Base-by-base conservation (phyloP, 2,113 vertebrate genomes). In the Promerops cafer region DNA sequence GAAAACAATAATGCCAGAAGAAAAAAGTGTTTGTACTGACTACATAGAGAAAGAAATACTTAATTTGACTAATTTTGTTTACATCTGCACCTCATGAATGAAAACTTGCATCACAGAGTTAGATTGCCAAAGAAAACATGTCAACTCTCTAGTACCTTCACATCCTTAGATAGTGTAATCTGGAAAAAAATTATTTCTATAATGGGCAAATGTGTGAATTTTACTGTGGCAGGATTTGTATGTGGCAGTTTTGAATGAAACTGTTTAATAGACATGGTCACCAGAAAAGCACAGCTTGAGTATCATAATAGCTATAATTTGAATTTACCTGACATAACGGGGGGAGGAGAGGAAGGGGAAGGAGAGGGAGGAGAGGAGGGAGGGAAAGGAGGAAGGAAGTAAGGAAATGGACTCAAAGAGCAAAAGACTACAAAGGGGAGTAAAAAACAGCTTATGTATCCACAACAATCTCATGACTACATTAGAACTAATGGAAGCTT, bases 401-500 rank as follows among this genome's bases (percentile, higher is more conserved):
- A 19, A n/a, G 7, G 18, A 26, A 71, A 33, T 2, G 5, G 22
- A 11, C 10, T 26, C 52, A n/a, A 33, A 47, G 17, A 87, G 6
- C 45, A 53, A 28, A 61, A 30, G 9, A 33, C 33, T 39, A 45
- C 20, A 53, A 85, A 61, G 16, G 50, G 10, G 79, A 53, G 17
- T 37, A 19, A n/a, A 66, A 80, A 90, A 15, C 4, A 40, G 28
- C 5, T 35, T 8, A 13, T 26, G 20, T 11, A 68, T 16, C 70
- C 54, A 70, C 49, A 72, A 60, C 53, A 81, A 86, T 74, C 68
- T 90, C 71, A 66, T 56, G 10, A 83, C 60, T 91, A 47, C 28
- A 15, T 63, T 71, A 83, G 64, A 93, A 86, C 5, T 31, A 65
- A 83, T 45, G 76, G 39, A 93, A 94, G 52, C 22, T 23, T 70